These are phyloP conservation scores for Perizoma flavofasciatum DNA, from an alignment of 2,888 invertebrate species.

Conservation along the genomic window DNA sequence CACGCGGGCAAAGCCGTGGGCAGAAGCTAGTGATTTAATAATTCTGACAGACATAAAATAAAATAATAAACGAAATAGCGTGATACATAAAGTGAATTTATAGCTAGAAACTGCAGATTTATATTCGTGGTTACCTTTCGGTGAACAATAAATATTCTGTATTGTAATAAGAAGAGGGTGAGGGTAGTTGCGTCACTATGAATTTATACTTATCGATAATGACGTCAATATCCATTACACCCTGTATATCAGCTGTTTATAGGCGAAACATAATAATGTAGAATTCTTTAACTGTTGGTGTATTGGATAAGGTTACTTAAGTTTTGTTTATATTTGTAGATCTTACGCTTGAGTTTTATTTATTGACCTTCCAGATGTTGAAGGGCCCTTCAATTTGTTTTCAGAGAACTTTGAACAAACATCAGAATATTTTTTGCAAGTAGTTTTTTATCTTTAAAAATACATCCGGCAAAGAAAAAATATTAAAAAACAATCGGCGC, in stretches of 20 bases:
- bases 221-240: slow-evolving; percentile 58
- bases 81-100: slow-evolving; percentile 26
- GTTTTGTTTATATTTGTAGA: not conserved
- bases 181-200: slow-evolving; percentile 66
- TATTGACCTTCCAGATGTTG: not conserved
- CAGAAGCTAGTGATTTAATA: no score
- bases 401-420: no score
- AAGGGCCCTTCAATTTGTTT: no score
- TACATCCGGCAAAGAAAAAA: no score
- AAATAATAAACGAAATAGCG: slow-evolving; percentile 18
- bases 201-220: slow-evolving; percentile 74
- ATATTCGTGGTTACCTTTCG: slow-evolving; percentile 62
- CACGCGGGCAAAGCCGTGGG: no score
- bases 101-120: slow-evolving; percentile 30
- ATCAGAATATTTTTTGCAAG: no score
- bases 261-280: slow-evolving; percentile 27
- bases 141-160: slow-evolving; percentile 58
- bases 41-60: slow-evolving; percentile 4
- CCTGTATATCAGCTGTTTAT: slow-evolving; percentile 43
- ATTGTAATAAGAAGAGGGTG: slow-evolving; percentile 67
- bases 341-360: not conserved
- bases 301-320: not conserved
- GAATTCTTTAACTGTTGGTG: not conserved
- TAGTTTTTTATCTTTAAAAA: no score
- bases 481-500: no score